Conservation (phyloP, 2,888 invertebrate species). For the Seira ritae region DNA sequence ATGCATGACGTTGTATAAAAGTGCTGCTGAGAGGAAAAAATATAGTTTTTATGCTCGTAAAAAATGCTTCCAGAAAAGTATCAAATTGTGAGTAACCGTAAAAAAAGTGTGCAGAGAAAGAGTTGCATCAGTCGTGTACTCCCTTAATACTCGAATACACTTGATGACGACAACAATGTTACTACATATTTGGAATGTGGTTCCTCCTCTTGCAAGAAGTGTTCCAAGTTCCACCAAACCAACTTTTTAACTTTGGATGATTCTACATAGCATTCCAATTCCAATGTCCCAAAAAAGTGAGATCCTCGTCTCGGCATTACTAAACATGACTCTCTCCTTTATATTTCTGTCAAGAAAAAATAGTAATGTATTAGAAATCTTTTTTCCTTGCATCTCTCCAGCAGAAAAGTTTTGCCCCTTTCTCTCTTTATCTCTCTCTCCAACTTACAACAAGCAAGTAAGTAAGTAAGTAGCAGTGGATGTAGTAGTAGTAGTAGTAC, state of each 20-base stretch:
- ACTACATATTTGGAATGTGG: too few relatives aligned
- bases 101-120: not conserved
- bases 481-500: not conserved
- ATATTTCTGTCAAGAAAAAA: conserved; percentile 34
- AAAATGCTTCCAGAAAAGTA: conserved; percentile 28
- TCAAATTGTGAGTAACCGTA: conserved; percentile 14
- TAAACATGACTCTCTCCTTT: conserved; percentile 9
- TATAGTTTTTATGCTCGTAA: conserved; percentile 44
- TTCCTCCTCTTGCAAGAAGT: too few relatives aligned
- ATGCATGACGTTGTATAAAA: conserved; percentile 37
- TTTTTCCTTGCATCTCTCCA: not conserved
- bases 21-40: conserved; percentile 26
- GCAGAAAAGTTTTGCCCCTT: too few relatives aligned
- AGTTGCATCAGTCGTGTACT: too few relatives aligned
- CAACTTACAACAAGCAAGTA: conserved; percentile 7
- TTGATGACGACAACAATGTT: too few relatives aligned
- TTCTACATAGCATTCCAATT: too few relatives aligned
- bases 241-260: too few relatives aligned
- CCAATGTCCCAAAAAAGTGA: too few relatives aligned
- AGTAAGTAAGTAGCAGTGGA: too few relatives aligned
- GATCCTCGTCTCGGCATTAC: too few relatives aligned
- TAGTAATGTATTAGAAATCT: conserved; percentile 12
- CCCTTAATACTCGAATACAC: too few relatives aligned
- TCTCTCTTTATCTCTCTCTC: not conserved
- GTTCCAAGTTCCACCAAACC: too few relatives aligned